Conservation (phyloP, 2,888 invertebrate species). For the Caradrina clavipalpis region DNA sequence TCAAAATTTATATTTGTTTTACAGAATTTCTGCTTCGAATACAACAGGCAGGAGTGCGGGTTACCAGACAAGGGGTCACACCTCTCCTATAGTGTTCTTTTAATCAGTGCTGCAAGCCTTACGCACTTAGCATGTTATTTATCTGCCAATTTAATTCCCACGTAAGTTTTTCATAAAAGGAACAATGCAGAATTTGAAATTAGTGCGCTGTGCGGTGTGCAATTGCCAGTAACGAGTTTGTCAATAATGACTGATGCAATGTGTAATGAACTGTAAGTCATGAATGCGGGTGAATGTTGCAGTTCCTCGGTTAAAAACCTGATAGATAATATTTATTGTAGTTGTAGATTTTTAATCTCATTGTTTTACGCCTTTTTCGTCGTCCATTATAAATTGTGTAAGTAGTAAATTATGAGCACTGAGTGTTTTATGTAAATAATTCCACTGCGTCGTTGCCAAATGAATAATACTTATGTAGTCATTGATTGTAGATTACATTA, state of each 20-base stretch:
- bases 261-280: constrained; percentile 60
- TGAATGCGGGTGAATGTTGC: constrained; percentile 63
- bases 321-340: constrained; percentile 66
- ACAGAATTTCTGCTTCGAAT: constrained; percentile 88
- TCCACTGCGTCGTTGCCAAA: constrained; percentile 64
- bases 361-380: constrained; percentile 62
- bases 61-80: constrained; percentile 68
- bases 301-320: constrained; percentile 68
- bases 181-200: constrained; percentile 52
- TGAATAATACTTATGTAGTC: constrained; percentile 47
- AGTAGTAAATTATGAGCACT: constrained; percentile 57
- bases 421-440: constrained; percentile 64
- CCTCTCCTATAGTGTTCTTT: constrained; percentile 64
- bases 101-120: constrained; percentile 73
- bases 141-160: constrained; percentile 58
- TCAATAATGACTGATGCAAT: constrained; percentile 59
- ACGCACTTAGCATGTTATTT: constrained; percentile 66
- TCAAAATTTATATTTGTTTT: constrained; percentile 63
- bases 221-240: constrained; percentile 56
- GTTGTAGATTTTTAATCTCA: constrained; percentile 60
- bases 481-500: constrained; percentile 40
- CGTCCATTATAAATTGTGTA: constrained; percentile 64
- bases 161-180: constrained; percentile 56
- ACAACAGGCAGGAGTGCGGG: constrained; percentile 84
- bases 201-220: constrained; percentile 52